Evolutionary conservation across 2,113 vertebrate species (phyloP), one percentile per base, ranked within the genome.

Genomic region (Eupsittula cactorum): DNA sequence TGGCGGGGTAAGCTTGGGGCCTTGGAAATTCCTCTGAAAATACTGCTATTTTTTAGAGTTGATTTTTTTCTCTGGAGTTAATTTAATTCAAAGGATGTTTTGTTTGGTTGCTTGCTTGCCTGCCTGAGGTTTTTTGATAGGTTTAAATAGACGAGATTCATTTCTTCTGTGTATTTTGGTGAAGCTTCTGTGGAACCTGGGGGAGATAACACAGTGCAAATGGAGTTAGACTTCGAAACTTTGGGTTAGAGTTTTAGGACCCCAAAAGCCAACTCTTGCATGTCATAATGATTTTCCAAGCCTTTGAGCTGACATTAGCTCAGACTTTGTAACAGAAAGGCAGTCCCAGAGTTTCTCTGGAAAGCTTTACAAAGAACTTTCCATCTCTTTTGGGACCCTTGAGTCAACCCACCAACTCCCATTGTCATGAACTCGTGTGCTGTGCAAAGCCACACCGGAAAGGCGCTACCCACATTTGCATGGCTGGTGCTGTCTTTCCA

Each of bases 81-180:
- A 68, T 95, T 93, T 92, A 92, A 92, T 91, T 95, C 65, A 88
- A 92, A 84, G 52, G 57, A 82, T 93, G 57, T 92, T 93, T 93
- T 92, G 39, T 90, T 95, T 93, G 60, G 37, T 94, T 95, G 25
- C 82, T 63, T 69, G 23, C 44, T 75, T 86, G 49, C 74, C 76
- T 93, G 81, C 39, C 64, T 93, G 88, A 79, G 63, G 27, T 52
- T 75, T 82, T 83, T 85, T n/a, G 20, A 41, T 94, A 84, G 69
- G 74, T 82, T 94, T 92, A 65, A 86, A 88, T 64, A 92, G 65
- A 84, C 63, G 35, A 82, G 77, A 74, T 84, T 95, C 53, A 59
- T 78, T 86, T 94, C 33, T 96, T 81, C 44, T 82, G n/a, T 44
- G 93, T 84, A 73, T 85, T 88, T 90, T 84, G 74, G 46, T 89